Evolutionary conservation across 2,113 vertebrate genomes (phyloP).

Genomic region (Etheostoma spectabile): DNA sequence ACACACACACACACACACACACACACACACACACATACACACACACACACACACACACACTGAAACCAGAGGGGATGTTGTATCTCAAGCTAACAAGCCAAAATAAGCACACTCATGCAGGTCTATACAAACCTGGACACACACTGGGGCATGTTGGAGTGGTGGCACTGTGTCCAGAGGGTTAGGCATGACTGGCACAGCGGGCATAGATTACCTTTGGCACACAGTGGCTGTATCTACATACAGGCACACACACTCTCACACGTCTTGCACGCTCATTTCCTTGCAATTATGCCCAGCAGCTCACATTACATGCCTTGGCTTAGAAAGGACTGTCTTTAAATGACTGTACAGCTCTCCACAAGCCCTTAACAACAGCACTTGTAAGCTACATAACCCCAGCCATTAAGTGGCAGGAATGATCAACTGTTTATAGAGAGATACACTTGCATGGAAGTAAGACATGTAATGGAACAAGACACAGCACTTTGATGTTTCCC

Average conservation of each 20-base stretch:
- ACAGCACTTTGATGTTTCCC: slow-evolving; percentile 5
- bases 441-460: slow-evolving; percentile 6
- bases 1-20: background rate
- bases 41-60: background rate
- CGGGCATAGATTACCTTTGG: slow-evolving; percentile 72
- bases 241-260: slow-evolving; percentile 2
- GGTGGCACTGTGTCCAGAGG: slow-evolving; percentile 53
- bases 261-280: slow-evolving; percentile 27
- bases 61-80: slow-evolving; percentile 53
- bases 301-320: slow-evolving; percentile 41
- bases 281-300: slow-evolving; percentile 60
- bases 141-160: slow-evolving; percentile 33
- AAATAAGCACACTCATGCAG: slow-evolving; percentile 51
- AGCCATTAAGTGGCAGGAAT: slow-evolving; percentile 17
- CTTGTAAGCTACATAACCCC: slow-evolving; percentile 32
- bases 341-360: slow-evolving; percentile 26
- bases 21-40: background rate
- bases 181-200: slow-evolving; percentile 67
- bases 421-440: slow-evolving; percentile 15
- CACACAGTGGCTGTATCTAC: slow-evolving; percentile 32
- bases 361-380: slow-evolving; percentile 23
- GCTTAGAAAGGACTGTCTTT: slow-evolving; percentile 27
- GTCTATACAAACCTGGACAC: slow-evolving; percentile 45
- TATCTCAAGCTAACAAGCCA: slow-evolving; percentile 52
- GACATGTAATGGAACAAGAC: slow-evolving; percentile 13